These are phyloP conservation scores for Pristionchus arcanus DNA, from an alignment of 2,888 invertebrate genomes.

Conservation along the genomic window DNA sequence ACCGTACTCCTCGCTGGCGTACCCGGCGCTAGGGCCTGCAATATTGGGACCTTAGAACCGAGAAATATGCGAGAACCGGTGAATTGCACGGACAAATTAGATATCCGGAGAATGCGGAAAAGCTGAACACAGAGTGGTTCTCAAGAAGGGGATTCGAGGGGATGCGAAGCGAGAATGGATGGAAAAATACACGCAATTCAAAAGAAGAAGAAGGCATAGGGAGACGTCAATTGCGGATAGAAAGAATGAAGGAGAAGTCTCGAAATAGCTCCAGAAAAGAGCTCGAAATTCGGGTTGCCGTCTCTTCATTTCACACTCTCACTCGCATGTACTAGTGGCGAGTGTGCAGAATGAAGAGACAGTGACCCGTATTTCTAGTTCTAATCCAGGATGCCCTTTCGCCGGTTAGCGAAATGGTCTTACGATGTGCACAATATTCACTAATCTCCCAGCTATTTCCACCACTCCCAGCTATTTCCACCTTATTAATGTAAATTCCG, in stretches of 20 bases:
- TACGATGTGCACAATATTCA: neutral
- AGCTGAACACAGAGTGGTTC: neutral
- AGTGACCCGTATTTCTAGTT: too few relatives aligned
- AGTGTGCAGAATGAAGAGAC: neutral
- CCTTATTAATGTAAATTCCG: too few relatives aligned
- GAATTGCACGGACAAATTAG: neutral
- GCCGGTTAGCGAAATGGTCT: neutral
- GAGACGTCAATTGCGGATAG: neutral
- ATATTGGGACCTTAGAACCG: neutral
- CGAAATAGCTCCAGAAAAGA: neutral
- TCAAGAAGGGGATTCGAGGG: neutral
- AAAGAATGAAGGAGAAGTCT: neutral
- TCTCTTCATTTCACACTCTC: neutral
- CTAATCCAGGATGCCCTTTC: neutral
- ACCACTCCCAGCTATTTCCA: too few relatives aligned
- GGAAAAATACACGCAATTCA: neutral
- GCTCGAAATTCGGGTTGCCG: neutral
- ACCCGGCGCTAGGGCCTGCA: neutral
- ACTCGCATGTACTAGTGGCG: neutral
- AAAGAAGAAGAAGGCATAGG: neutral
- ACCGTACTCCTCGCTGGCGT: neutral
- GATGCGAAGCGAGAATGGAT: neutral
- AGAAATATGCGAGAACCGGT: neutral
- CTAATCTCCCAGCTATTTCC: too few relatives aligned
- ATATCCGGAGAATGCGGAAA: too few relatives aligned